Percentiles rank a stretch among this genome's conserved stretches.
phyloP scores from a whole-genome alignment of 2,113 vertebrate species.

The Grus americana region DNA sequence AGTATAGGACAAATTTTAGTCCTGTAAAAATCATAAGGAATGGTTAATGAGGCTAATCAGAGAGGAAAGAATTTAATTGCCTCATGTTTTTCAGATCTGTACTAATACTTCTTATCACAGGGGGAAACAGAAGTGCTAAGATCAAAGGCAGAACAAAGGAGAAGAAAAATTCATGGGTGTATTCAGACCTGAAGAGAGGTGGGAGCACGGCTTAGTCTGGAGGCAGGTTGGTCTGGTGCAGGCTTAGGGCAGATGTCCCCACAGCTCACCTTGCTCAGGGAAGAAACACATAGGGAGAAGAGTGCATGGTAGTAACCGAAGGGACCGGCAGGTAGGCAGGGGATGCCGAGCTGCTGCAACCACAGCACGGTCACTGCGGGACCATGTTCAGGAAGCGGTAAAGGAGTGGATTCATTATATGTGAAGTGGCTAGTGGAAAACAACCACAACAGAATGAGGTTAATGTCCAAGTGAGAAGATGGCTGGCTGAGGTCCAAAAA shows the following conservation, averaged over 20 bases:
- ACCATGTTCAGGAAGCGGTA: background rate
- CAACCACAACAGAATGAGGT: background rate
- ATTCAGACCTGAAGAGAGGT: background rate
- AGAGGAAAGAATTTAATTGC: background rate
- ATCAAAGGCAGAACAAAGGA: background rate
- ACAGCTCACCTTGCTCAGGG: background rate
- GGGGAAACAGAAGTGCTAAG: background rate
- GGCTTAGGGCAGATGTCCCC: background rate
- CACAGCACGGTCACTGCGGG: background rate
- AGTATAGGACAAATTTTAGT: background rate
- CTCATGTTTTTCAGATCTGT: background rate
- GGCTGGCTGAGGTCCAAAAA: background rate
- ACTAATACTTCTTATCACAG: background rate
- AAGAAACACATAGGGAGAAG: background rate
- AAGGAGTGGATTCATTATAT: background rate
- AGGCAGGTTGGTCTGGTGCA: background rate
- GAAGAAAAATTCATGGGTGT: background rate
- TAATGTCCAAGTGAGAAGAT: background rate
- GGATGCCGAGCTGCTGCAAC: background rate
- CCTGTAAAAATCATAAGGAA: background rate
- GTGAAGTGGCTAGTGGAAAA: background rate
- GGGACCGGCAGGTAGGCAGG: background rate
- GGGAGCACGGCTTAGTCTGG: too few relatives aligned
- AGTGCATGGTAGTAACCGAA: rapidly evolving
- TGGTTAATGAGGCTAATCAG: background rate